Conservation (phyloP, 2,113 vertebrate species). For the Chrysochloris asiatica region DNA sequence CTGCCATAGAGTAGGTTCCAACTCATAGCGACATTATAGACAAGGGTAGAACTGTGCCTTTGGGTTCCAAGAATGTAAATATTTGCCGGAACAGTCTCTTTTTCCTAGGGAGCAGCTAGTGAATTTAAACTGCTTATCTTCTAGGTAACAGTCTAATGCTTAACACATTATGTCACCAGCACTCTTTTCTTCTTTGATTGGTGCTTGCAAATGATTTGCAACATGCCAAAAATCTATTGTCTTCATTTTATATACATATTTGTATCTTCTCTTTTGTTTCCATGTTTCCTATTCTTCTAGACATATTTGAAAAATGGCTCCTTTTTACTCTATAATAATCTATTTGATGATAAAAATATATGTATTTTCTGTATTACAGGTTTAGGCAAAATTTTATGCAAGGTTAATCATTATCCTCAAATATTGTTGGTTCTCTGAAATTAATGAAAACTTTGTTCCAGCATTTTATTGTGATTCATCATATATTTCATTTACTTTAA, state of each 20-base stretch:
- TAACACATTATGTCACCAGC: too few species aligned
- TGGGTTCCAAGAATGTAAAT: too few species aligned
- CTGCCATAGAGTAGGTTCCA: too few species aligned
- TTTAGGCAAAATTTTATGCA: slow-evolving; percentile 60
- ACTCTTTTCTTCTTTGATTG: background rate
- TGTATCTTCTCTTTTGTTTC: background rate
- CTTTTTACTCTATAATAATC: slow-evolving; percentile 50
- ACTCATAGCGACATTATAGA: too few species aligned
- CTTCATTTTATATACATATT: background rate
- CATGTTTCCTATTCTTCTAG: slow-evolving; percentile 26
- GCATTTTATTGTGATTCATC: slow-evolving; percentile 42
- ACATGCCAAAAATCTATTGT: background rate
- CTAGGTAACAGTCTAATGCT: too few species aligned
- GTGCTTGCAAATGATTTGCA: background rate
- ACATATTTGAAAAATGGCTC: slow-evolving; percentile 56
- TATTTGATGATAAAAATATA: slow-evolving; percentile 14
- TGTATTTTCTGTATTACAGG: slow-evolving; percentile 49
- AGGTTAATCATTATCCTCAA: slow-evolving; percentile 69
- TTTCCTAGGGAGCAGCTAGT: too few species aligned
- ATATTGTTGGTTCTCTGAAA: slow-evolving; percentile 48
- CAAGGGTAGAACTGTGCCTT: too few species aligned
- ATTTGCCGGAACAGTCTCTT: too few species aligned
- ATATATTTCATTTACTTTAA: background rate
- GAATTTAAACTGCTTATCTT: too few species aligned
- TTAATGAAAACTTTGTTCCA: slow-evolving; percentile 47